Evolutionary conservation across 2,888 invertebrate genomes (phyloP), one percentile per base, ranked within the genome.

Genomic region (Chrysolina haemoptera): DNA sequence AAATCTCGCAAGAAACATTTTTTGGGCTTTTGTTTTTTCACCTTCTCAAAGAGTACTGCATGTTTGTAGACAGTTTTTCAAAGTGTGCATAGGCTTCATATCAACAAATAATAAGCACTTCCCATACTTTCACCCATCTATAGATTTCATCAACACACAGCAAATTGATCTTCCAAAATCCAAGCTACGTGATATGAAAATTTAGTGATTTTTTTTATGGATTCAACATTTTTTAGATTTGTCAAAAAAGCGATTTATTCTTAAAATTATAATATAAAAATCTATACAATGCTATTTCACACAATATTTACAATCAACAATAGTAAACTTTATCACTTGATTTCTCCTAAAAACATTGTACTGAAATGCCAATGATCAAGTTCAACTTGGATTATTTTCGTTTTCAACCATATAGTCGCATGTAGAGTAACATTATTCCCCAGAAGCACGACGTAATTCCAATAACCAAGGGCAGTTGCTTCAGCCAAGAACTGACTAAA

Each of bases 381-480:
- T 68, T 63, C 40, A 48, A 62, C 59, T 48, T 35, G 27, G 48
- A 67, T 59, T 59, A 68, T 62, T 70, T 65, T 76, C 65, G 64
- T 55, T 76, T 79, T 85, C 82, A 87, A 84, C 84, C 91, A 90
- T 92, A 92, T 88, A 91, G 90, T 90, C 92, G 92, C 90, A 93
- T 90, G 90, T 93, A 91, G 90, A 93, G 91, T 89, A 93, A 91
- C 89, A 93, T 90, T 88, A 93, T 90, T 88, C 95, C 96, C 95
- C 95, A 95, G 89, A 96, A 91, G 91, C 95, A 96, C 88, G 95
- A 95, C 87, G 95, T 95, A 88, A 96, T 93, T 89, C 96, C 96
- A 90, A 96, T 93, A 92, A 95, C 93, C 89, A 95, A 90, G 85
- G 95, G 95, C 90, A 95, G 88, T 84, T 92, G 91, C 85, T 90